These are phyloP conservation scores for Autographa pulchrina DNA, from an alignment of 2,888 invertebrate species.

Conservation along the genomic window DNA sequence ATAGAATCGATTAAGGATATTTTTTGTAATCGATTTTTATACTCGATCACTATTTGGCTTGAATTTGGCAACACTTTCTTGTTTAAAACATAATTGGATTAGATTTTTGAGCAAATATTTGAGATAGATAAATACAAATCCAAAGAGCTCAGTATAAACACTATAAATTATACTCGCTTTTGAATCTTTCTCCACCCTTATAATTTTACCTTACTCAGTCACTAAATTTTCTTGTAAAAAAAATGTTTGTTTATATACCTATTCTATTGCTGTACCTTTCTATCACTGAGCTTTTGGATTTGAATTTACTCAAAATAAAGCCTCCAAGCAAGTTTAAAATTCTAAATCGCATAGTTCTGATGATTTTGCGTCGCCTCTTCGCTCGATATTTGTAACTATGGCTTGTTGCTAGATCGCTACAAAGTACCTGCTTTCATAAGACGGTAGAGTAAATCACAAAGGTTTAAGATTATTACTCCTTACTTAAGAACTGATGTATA, in stretches of 20 bases:
- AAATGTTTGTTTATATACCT: too few relatives aligned
- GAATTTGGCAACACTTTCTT: background rate
- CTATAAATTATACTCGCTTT: background rate
- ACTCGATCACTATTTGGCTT: background rate
- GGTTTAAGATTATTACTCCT: constrained; percentile 20
- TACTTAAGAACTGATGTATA: background rate
- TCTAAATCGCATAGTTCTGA: constrained; percentile 14
- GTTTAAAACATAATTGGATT: background rate
- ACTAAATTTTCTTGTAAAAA: too few relatives aligned
- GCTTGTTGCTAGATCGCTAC: constrained; percentile 46
- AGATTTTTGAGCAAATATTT: background rate
- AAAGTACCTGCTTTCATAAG: constrained; percentile 39
- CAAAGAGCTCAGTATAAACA: background rate
- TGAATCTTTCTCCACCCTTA: background rate
- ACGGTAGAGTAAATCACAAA: constrained; percentile 28
- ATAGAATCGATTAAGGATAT: background rate
- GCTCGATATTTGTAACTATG: constrained; percentile 20
- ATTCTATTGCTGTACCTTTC: background rate
- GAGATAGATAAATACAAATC: background rate
- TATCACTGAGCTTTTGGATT: background rate
- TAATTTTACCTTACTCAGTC: background rate
- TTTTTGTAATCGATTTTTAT: background rate
- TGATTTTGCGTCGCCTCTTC: constrained; percentile 28
- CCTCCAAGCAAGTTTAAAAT: background rate
- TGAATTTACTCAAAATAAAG: background rate